phyloP scores from a whole-genome alignment of 2,888 invertebrate species.

The Drosophila aldrichi region DNA sequence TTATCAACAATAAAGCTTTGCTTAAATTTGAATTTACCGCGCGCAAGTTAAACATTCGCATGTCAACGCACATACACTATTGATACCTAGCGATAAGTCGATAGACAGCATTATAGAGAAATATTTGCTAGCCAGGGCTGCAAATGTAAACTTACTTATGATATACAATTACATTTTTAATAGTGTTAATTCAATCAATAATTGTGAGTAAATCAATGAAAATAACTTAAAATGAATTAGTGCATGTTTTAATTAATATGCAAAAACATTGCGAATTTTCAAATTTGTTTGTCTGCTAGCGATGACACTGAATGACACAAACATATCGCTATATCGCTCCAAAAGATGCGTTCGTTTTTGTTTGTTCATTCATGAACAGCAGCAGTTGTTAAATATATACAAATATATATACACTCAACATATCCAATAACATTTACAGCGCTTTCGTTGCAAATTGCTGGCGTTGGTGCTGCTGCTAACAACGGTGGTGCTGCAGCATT shows the following conservation, averaged over 20 bases:
- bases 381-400: conserved; percentile 36
- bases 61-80: conserved; percentile 4
- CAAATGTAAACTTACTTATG: not conserved
- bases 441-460: conserved; percentile 68
- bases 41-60: conserved; percentile 27
- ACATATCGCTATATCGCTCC: conserved; percentile 31
- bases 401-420: conserved; percentile 26
- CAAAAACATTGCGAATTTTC: conserved; percentile 1
- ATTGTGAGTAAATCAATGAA: not conserved
- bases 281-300: conserved; percentile 8
- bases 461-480: conserved; percentile 52
- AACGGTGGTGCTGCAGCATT: conserved; percentile 53
- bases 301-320: conserved; percentile 27
- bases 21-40: conserved; percentile 31
- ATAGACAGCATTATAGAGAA: conserved; percentile 20
- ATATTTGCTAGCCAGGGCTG: conserved; percentile 31
- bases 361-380: conserved; percentile 49
- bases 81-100: conserved; percentile 23
- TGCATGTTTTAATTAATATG: not conserved
- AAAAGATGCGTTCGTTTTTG: conserved; percentile 41
- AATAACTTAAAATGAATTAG: not conserved
- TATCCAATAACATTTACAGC: conserved; percentile 59
- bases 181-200: not conserved
- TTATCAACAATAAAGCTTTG: conserved; percentile 17
- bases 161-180: not conserved